Evolutionary conservation across 2,113 vertebrate species (phyloP), one percentile per base, ranked within the genome.

Genomic region (Meles meles): DNA sequence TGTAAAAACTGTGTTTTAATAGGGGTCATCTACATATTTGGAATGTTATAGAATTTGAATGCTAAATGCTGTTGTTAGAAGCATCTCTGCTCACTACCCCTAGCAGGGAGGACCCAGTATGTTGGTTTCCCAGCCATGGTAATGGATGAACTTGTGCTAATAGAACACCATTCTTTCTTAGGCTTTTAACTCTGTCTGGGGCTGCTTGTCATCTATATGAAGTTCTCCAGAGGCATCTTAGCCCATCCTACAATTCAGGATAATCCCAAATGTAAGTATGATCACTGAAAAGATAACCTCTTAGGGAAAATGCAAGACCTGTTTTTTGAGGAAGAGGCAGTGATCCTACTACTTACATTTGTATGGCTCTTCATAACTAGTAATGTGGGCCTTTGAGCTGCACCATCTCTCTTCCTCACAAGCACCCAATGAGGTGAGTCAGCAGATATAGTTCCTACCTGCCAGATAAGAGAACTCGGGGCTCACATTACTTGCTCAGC

Each of bases 241-340:
- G 65, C 52, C 61, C 12, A 25, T 29, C 17, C 21, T 27, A 11
- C 31, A 94, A 84, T 49, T 93, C 71, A 84, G 12, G 34, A 95
- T 72, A 90, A 15, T 3, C 42, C 8, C 57, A 86, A 8, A 79
- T 80, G 79, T 80, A 94, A 76, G 27, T 37, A 42, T 42, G 10
- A 74, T 72, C 76, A 31, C 52, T 72, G n/a, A 86, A 92, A 94
- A 92, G 7, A 39, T 81, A 88, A 81, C 15, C 18, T 82, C 37
- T 80, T 76, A 57, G 27, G 52, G 61, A 59, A 97, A 94, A 94
- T 84, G 29, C 39, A 82, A 91, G 42, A 13, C 85, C 20, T 20
- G 1, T 87, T 96, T 96, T 94, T 95, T 92, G 21, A 96, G 69
- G 49, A 90, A 10, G 74, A 96, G 95, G 34, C 31, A 95, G 65